phyloP scores from a whole-genome alignment of 2,113 vertebrate genomes.

The Galeopterus variegatus region DNA sequence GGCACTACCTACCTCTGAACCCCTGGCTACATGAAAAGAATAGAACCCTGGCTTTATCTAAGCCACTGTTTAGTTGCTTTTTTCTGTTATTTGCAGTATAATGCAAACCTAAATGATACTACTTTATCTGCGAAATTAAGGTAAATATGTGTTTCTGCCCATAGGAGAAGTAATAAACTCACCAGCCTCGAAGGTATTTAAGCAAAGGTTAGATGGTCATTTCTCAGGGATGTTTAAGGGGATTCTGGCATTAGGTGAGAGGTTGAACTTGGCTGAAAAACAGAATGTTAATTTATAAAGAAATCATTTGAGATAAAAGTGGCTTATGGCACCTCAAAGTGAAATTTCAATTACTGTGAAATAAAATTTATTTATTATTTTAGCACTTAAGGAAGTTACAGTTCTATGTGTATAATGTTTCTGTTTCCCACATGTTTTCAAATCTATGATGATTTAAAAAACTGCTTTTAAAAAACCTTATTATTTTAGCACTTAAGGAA shows the following conservation, averaged over 20 bases:
- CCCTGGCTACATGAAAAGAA: neutral
- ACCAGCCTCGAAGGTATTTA: neutral
- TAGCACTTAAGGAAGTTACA: neutral
- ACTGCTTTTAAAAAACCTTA: neutral
- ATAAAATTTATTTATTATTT: constrained; percentile 36
- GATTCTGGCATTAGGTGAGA: neutral
- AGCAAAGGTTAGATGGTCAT: neutral
- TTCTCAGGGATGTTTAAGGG: neutral
- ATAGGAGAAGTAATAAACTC: neutral
- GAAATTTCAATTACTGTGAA: neutral
- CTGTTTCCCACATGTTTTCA: neutral
- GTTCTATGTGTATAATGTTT: neutral
- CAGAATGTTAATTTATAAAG: neutral
- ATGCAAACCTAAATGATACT: neutral
- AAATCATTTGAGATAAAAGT: constrained; percentile 35
- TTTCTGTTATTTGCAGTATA: neutral
- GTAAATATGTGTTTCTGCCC: constrained; percentile 22
- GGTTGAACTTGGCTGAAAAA: constrained; percentile 44
- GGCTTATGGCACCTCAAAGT: neutral
- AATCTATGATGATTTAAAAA: neutral
- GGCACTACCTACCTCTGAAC: neutral
- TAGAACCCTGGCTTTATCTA: neutral
- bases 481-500: neutral
- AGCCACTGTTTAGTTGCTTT: neutral
- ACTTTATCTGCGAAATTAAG: neutral